Conservation (phyloP, 2,113 vertebrate genomes). For the Phrynosoma blainvillii region DNA sequence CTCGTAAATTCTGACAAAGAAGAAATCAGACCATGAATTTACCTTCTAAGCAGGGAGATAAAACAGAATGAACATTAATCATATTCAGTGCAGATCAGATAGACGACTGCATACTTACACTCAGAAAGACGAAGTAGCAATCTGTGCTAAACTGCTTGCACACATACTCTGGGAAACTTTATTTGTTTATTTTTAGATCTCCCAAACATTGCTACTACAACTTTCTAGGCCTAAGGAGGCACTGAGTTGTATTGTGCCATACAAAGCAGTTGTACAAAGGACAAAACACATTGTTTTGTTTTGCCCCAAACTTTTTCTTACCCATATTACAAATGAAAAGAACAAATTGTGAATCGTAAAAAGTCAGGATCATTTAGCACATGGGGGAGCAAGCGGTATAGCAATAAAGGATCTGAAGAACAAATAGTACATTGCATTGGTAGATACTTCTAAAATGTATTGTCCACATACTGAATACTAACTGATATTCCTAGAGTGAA, state of each 20-base stretch:
- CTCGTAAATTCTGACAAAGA: conserved; percentile 85
- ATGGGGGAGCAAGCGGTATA: not conserved
- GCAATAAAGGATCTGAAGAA: not conserved
- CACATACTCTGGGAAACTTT: not conserved
- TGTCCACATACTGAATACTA: not conserved
- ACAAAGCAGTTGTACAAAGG: no score
- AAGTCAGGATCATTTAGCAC: not conserved
- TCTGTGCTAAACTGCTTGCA: not conserved
- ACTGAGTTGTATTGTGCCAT: no score
- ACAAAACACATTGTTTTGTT: no score
- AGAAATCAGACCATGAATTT: conserved; percentile 40
- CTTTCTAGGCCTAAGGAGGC: no score
- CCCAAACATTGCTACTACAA: no score
- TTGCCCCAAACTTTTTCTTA: no score
- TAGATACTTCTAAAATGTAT: not conserved
- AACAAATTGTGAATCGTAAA: not conserved
- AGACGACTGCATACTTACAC: not conserved
- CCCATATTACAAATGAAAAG: no score
- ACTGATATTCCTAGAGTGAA: not conserved
- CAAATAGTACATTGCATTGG: no score
- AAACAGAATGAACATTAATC: not conserved
- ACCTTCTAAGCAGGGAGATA: no score
- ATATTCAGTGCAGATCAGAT: conserved; percentile 31
- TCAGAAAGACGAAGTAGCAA: not conserved
- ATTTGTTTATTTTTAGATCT: no score